Conservation (phyloP, 2,888 invertebrate species). For the Trileptium ribeirensis region DNA sequence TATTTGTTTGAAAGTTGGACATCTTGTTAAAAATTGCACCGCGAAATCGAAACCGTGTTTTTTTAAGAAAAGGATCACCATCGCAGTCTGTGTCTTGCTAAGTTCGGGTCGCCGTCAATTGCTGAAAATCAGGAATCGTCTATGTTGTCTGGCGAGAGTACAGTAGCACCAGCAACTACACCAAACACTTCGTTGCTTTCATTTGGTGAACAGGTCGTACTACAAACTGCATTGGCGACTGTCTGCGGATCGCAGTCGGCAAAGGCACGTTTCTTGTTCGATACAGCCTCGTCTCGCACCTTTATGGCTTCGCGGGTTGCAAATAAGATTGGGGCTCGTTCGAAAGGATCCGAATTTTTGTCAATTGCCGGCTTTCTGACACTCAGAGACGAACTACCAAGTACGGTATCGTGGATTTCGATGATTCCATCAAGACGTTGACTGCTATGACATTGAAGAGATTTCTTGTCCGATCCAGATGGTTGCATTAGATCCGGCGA, state of each 20-base stretch:
- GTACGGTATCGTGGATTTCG: background rate
- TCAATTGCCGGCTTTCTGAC: background rate
- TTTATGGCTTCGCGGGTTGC: background rate
- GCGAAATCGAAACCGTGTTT: background rate
- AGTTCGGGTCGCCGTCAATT: background rate
- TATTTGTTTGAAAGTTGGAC: background rate
- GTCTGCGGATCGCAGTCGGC: background rate
- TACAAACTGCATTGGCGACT: background rate
- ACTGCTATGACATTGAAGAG: background rate
- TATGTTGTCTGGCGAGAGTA: no score
- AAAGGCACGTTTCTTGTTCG: background rate
- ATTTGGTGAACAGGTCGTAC: background rate
- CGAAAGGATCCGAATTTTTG: background rate
- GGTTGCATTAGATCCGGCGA: background rate
- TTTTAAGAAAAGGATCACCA: background rate
- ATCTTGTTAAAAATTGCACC: background rate
- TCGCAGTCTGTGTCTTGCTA: background rate
- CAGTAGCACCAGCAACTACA: no score
- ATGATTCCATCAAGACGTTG: background rate
- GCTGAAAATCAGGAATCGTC: background rate
- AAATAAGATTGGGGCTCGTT: background rate
- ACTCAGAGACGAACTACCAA: background rate
- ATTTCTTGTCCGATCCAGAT: conserved; percentile 3
- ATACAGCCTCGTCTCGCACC: background rate
- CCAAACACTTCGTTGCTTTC: background rate